Percentiles rank a stretch among this genome's conserved stretches.
Conservation (phyloP, 2,888 invertebrate species). For the Ceriagrion tenellum region DNA sequence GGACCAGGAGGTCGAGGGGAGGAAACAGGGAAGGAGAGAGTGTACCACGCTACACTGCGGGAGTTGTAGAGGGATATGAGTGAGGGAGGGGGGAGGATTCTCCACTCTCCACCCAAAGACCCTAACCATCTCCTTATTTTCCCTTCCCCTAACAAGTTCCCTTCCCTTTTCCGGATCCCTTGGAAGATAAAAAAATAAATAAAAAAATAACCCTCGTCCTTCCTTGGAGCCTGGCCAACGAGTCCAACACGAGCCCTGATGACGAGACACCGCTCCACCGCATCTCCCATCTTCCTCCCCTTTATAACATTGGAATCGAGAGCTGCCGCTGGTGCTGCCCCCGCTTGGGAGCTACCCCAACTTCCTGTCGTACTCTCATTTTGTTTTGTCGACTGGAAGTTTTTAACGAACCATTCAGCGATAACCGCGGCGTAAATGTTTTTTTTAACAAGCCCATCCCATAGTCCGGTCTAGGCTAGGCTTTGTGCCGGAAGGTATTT, state of each 20-base stretch:
- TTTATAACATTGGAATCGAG: background rate
- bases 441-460: constrained; percentile 15
- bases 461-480: background rate
- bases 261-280: background rate
- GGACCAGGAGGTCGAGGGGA: background rate
- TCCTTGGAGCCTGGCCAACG: background rate
- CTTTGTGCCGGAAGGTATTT: too few species aligned
- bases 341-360: background rate
- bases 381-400: constrained; percentile 12
- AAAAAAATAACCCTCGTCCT: background rate
- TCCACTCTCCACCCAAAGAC: background rate
- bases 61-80: background rate
- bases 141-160: background rate
- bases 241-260: background rate
- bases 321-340: background rate
- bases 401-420: constrained; percentile 26
- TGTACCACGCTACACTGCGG: background rate
- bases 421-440: background rate
- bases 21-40: too few species aligned
- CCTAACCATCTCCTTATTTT: background rate
- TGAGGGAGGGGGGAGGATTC: too few species aligned
- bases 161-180: background rate
- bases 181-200: background rate
- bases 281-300: background rate
- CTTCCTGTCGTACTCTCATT: background rate